Percentiles rank a stretch among this genome's conserved stretches.
Conservation (phyloP, 2,888 invertebrate genomes). For the Germaria angustata region DNA sequence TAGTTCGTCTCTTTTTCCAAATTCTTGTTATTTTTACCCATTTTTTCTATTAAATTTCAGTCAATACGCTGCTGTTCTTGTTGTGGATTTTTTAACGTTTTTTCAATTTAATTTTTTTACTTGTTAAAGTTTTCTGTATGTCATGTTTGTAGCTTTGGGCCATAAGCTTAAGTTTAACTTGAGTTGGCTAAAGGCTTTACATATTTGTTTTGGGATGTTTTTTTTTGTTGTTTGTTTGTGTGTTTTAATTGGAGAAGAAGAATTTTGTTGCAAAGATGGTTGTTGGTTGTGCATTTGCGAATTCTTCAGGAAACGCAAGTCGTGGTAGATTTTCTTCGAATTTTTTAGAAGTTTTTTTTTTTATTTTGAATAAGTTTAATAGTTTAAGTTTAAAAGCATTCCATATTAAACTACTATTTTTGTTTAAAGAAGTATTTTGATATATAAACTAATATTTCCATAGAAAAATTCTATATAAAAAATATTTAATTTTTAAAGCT, state of each 20-base stretch:
- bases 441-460: too few relatives aligned
- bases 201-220: constrained; percentile 19
- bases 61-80: constrained; percentile 27
- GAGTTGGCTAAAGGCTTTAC: constrained; percentile 16
- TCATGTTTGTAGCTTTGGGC: constrained; percentile 23
- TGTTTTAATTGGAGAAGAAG: constrained; percentile 5
- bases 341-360: background rate
- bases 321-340: too few relatives aligned
- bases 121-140: constrained; percentile 5
- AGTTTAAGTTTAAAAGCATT: too few relatives aligned
- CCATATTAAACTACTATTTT: too few relatives aligned
- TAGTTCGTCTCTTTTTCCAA: constrained; percentile 13
- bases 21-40: constrained; percentile 38
- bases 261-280: background rate
- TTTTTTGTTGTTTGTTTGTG: constrained; percentile 7
- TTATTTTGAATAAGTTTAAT: too few relatives aligned
- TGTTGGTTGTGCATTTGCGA: too few relatives aligned
- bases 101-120: background rate
- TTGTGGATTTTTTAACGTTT: background rate
- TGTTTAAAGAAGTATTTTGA: too few relatives aligned
- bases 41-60: constrained; percentile 22
- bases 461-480: too few relatives aligned
- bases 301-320: constrained; percentile 11
- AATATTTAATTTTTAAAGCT: too few relatives aligned
- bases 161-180: constrained; percentile 34